Evolutionary conservation across 53 echinoderm and acorn worm genomes (phyloP), one percentile per base, ranked within the genome.

Genomic region (Pentamera pediparva): DNA sequence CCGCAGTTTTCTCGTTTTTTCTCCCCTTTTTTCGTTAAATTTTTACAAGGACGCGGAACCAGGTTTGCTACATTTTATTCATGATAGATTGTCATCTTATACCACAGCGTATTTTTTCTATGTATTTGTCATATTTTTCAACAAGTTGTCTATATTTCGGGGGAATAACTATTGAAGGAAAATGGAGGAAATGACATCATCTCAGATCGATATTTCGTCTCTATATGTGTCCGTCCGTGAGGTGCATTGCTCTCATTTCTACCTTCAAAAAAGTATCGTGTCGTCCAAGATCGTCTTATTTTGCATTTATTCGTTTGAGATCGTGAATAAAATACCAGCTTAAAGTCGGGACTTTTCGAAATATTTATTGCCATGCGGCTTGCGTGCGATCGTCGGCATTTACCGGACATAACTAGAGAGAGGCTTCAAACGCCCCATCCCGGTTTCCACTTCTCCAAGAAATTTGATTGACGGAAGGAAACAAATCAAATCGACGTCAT

Each of bases 291-390:
- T 41, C 12, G 19, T 22, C 26, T 45, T 47, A 50, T 32, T 52
- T 72, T 49, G 73, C 54, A 72, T 72, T 72, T 72, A 37, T 50
- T 72, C 73, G 73, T 32, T 54, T 72, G 52, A 52, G 37, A 72
- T 72, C 73, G 73, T 54, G 55, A 72, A 72, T 72, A 72, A 72
- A 72, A n/a, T 72, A 18, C 37, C 38, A 72, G 73, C 67, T 67
- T 67, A 37, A 67, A 41, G 54, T 40, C 40, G 45, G 37, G n/a
- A n/a, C n/a, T n/a, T n/a, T n/a, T n/a, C n/a, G n/a, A n/a, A n/a
- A n/a, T n/a, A n/a, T n/a, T n/a, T n/a, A n/a, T n/a, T n/a, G n/a
- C n/a, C n/a, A n/a, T n/a, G n/a, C n/a, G n/a, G n/a, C n/a, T n/a
- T n/a, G n/a, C n/a, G n/a, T n/a, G n/a, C n/a, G n/a, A n/a, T n/a